Base-by-base conservation (phyloP, 2,888 invertebrate genomes). In the Stenoptilia bipunctidactyla region DNA sequence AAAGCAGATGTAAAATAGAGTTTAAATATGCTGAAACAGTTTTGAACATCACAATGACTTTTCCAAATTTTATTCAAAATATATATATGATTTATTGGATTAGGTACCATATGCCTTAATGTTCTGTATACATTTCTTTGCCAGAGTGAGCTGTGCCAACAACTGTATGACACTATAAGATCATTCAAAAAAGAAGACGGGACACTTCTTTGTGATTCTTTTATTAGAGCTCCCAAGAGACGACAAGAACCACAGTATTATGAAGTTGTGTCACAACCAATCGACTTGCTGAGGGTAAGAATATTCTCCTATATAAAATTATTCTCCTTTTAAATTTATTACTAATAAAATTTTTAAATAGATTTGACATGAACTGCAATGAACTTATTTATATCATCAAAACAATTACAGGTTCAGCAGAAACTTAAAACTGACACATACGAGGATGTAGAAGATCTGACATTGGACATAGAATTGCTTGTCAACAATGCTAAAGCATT, bases 361-460 rank as follows among this genome's bases (percentile, higher is more conserved):
- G 8, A 20, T 20, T n/a, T n/a, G n/a, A n/a, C n/a, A n/a, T n/a
- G n/a, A n/a, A n/a, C n/a, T n/a, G n/a, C n/a, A n/a, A n/a, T n/a
- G n/a, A n/a, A n/a, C n/a, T n/a, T n/a, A n/a, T n/a, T n/a, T n/a
- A n/a, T n/a, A n/a, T n/a, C n/a, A n/a, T n/a, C n/a, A n/a, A n/a
- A n/a, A n/a, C n/a, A 30, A 8, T 34, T 13, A 5, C 56, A 88
- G 77, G 96, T 99, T 2, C 97, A 98, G 69, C 97, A 97, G 63
- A 98, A 98, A 69, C 77, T 98, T 8, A 97, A 97, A 87, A 97
- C 95, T 0, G 98, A 98, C 55, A 97, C 97, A 40, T 99, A 99
- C 70, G 92, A 93, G 51, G 96, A 96, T 63, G 87, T 98, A 51
- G 96, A 97, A 20, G 96, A 97, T 60, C 83, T 99, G 45, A 90